phyloP scores from a whole-genome alignment of 2,113 vertebrate species.

The Ifrita kowaldi region DNA sequence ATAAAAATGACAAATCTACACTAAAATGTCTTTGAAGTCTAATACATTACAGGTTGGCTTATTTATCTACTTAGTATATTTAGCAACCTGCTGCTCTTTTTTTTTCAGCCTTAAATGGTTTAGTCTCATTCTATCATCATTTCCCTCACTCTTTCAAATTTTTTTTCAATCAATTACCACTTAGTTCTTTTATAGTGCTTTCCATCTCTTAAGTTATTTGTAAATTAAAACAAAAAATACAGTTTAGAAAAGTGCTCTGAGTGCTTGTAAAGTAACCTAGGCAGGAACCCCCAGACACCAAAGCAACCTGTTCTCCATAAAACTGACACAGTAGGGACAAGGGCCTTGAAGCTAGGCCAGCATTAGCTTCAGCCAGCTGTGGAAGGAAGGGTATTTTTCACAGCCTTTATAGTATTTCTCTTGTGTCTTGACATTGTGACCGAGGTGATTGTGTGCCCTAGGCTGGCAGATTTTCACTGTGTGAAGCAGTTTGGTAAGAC shows the following conservation, averaged over 20 bases:
- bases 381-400: not conserved
- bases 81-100: not conserved
- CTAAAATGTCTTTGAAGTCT: not conserved
- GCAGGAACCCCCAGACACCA: not conserved
- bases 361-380: not conserved
- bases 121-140: not conserved
- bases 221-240: not conserved
- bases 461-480: not conserved
- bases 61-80: not conserved
- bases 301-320: not conserved
- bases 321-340: not conserved
- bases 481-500: not conserved
- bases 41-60: not conserved
- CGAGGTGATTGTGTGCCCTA: accelerated
- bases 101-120: not conserved
- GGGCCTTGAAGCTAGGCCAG: not conserved
- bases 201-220: not conserved
- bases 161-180: not conserved
- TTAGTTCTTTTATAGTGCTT: not conserved
- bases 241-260: not conserved
- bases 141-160: not conserved
- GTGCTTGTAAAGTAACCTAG: not conserved
- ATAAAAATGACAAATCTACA: slow-evolving; percentile 4
- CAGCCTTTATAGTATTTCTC: not conserved
- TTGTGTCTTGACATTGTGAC: not conserved